Percentiles rank a stretch among this genome's conserved stretches.
phyloP scores from a whole-genome alignment of 2,797 vertebrate species.

The Lithobates sylvaticus region DNA sequence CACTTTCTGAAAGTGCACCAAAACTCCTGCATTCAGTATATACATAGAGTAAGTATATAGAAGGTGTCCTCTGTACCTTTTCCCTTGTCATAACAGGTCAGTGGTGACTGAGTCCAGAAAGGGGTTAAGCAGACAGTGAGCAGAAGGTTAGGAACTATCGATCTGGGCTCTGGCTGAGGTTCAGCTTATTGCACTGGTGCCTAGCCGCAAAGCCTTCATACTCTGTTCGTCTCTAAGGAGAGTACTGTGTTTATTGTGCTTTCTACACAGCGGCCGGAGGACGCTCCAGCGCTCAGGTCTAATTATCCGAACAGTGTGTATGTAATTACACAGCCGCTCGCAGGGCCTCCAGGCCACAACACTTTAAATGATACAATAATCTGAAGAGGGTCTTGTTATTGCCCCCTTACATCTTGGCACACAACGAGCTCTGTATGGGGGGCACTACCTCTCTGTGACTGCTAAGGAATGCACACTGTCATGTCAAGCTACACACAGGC shows the following conservation, averaged over 20 bases:
- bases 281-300: constrained; percentile 60
- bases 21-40: too few relatives aligned
- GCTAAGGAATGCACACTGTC: not conserved
- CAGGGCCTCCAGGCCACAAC: constrained; percentile 56
- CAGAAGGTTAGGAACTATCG: constrained; percentile 50
- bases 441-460: constrained; percentile 12
- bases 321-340: constrained; percentile 59
- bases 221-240: constrained; percentile 59
- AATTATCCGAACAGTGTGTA: constrained; percentile 60
- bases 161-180: constrained; percentile 47
- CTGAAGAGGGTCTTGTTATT: constrained; percentile 55
- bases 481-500: too few relatives aligned
- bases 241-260: constrained; percentile 58
- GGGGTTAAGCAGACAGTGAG: constrained; percentile 56
- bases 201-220: constrained; percentile 58
- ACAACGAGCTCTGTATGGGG: not conserved
- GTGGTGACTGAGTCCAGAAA: constrained; percentile 27
- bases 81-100: constrained; percentile 33
- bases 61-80: not conserved
- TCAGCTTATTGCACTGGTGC: constrained; percentile 58
- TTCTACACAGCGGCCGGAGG: constrained; percentile 55
- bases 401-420: constrained; percentile 52
- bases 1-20: too few relatives aligned
- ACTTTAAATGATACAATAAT: constrained; percentile 62
- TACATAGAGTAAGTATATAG: too few relatives aligned